Evolutionary conservation across 2,888 invertebrate species (phyloP), one percentile per base, ranked within the genome.

Genomic region (Lucinisca nassula): DNA sequence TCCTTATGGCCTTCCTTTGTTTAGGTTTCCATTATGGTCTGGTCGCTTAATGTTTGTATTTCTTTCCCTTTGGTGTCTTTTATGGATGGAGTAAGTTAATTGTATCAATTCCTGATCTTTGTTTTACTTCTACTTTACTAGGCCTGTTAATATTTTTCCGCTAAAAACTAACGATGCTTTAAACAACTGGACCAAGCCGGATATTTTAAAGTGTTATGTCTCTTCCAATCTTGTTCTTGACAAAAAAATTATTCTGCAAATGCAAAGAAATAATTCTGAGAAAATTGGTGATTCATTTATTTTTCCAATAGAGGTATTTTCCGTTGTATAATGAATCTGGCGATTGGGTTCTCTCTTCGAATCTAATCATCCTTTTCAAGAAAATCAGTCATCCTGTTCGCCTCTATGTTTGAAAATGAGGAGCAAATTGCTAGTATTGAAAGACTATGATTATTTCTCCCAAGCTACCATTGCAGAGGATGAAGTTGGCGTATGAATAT

Each of bases 351-450:
- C 35, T 51, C 87, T 84, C 85, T 84, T 83, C 79, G 74, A 83
- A 80, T 84, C 79, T 81, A 85, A 82, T 87, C 87, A 88, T 80
- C 82, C 79, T 87, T 82, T 86, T 85, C 86, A 83, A 72, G 90
- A 80, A 88, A 90, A 80, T 78, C 86, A 90, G 83, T 88, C 88
- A 87, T 72, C 87, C 88, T 70, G 75, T 80, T 83, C 83, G 80
- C 67, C 87, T 84, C 87, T 90, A 88, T 88, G 90, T 88, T 79
- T 79, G 90, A 83, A 90, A 90, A 90, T 90, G 84, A 88, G 90
- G 88, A 88, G 88, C 88, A 84, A 85, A 88, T 84, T 74, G 24
- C 37, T 12, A 82, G 82, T 80, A 90, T 86, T 82, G 88, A 90
- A 90, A 85, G 74, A 82, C 86, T 84, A 80, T 82, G 70, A 73